These are phyloP conservation scores for Cyclophora albipunctata DNA, from an alignment of 2,888 invertebrate genomes.

Conservation along the genomic window DNA sequence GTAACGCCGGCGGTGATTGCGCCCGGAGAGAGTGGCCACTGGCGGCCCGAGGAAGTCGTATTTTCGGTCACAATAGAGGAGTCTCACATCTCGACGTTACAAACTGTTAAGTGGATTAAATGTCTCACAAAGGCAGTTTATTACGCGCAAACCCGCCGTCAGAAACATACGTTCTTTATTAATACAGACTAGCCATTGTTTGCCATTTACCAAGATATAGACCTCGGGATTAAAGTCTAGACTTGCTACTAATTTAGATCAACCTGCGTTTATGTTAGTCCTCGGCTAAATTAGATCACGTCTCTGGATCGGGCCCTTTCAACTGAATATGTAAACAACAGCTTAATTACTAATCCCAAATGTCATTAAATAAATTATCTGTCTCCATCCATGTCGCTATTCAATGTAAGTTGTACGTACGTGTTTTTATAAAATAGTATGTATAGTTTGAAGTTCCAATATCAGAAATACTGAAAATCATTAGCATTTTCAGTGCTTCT, in stretches of 20 bases:
- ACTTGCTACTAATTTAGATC: conserved; percentile 14
- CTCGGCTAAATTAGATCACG: conserved; percentile 38
- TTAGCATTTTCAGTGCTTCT: no score
- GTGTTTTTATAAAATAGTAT: no score
- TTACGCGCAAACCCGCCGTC: conserved; percentile 41
- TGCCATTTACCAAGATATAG: conserved; percentile 17
- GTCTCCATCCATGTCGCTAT: not conserved
- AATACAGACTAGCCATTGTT: conserved; percentile 43
- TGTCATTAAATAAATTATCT: conserved; percentile 10
- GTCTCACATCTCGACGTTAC: conserved; percentile 40
- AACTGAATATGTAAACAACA: conserved; percentile 13
- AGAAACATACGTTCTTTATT: conserved; percentile 41
- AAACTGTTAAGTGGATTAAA: conserved; percentile 66
- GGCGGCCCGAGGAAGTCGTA: conserved; percentile 43
- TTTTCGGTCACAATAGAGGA: conserved; percentile 43
- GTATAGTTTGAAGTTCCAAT: no score
- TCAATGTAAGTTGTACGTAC: no score
- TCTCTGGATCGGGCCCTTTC: conserved; percentile 25
- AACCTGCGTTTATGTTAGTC: conserved; percentile 27
- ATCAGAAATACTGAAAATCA: no score
- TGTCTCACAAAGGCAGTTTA: conserved; percentile 56
- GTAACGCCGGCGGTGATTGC: no score
- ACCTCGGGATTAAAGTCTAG: conserved; percentile 1
- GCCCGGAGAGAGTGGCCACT: conserved; percentile 9
- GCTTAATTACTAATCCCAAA: conserved; percentile 2